Evolutionary conservation across 92 coral and sea anemone genomes (phyloP), one percentile per base, ranked within the genome.

Genomic region (Chrysogorgia sp.): DNA sequence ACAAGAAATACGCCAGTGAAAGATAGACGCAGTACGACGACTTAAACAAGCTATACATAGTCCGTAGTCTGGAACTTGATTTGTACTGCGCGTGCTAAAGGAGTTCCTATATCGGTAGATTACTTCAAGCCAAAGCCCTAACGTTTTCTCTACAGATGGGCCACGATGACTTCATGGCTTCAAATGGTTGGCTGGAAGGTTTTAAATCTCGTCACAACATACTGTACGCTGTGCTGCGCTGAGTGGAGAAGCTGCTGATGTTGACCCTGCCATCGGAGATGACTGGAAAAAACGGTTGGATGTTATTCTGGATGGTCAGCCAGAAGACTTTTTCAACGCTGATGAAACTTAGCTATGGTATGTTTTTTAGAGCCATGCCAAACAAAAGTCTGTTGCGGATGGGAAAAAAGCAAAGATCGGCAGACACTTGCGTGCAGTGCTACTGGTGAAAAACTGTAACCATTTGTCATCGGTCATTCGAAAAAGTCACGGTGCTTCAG

Each of bases 121-220:
- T 76, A 63, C 85, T 80, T 32, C 89, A 80, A 61, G 68, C 80
- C 55, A 80, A 80, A 80, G 89, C 77, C 28, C 68, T 79, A 53
- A 84, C 68, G 29, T 69, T 80, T 56, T 80, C 59, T 23, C 43
- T 34, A 40, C 88, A 85, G 81, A 25, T 85, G 30, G 37, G 37
- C 15, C 82, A 37, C 67, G 77, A 75, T 4, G 31, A 40, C 76
- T 85, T 85, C 72, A 80, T 49, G 66, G 85, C 85, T 10, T 80
- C 85, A 52, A 74, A 80, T 48, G 86, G 83, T 19, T 83, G 83
- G 83, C 76, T 83, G 62, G 85, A 80, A 34, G 69, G 81, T 26
- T 85, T 85, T 43, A 85, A 85, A 70, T 47, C 57, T 21, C 76
- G 85, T 31, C 85, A 84, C 62, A 83, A 83, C 80, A 79, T n/a